These are phyloP conservation scores for Lampris megalopsis DNA, from an alignment of 2,113 vertebrate species.

Conservation along the genomic window DNA sequence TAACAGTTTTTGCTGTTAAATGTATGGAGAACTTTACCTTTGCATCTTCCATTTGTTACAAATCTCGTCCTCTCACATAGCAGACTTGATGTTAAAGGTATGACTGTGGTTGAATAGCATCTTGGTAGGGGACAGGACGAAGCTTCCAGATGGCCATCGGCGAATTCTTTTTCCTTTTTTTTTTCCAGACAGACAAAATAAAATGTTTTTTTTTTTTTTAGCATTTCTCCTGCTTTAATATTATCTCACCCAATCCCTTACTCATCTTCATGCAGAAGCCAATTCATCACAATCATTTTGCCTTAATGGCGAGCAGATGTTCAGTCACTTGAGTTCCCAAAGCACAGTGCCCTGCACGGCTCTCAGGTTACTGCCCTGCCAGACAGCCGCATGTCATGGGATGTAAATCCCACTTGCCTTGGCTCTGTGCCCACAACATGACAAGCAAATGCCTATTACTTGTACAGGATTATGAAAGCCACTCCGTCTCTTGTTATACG, in stretches of 20 bases:
- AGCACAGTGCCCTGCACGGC: slow-evolving; percentile 34
- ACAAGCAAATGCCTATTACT: slow-evolving; percentile 22
- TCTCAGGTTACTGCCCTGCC: slow-evolving; percentile 44
- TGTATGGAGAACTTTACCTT: too few relatives aligned
- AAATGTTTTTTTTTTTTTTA: not conserved
- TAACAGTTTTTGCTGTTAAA: too few relatives aligned
- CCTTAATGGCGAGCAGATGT: slow-evolving; percentile 54
- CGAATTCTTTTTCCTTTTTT: not conserved
- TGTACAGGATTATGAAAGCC: not conserved
- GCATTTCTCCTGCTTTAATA: not conserved
- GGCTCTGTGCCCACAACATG: slow-evolving; percentile 41
- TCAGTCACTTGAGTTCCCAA: slow-evolving; percentile 31
- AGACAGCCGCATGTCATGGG: slow-evolving; percentile 39
- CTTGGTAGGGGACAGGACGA: not conserved
- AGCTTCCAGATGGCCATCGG: too few relatives aligned
- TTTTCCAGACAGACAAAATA: not conserved
- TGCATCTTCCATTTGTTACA: too few relatives aligned
- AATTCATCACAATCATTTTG: slow-evolving; percentile 52
- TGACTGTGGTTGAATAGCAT: not conserved
- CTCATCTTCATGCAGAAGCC: slow-evolving; percentile 42
- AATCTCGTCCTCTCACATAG: not conserved
- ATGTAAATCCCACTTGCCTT: slow-evolving; percentile 38
- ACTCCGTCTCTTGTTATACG: not conserved
- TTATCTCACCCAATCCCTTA: not conserved
- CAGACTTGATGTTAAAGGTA: not conserved